These are phyloP conservation scores for Smittia aterrima DNA, from an alignment of 2,888 invertebrate genomes.

Conservation along the genomic window DNA sequence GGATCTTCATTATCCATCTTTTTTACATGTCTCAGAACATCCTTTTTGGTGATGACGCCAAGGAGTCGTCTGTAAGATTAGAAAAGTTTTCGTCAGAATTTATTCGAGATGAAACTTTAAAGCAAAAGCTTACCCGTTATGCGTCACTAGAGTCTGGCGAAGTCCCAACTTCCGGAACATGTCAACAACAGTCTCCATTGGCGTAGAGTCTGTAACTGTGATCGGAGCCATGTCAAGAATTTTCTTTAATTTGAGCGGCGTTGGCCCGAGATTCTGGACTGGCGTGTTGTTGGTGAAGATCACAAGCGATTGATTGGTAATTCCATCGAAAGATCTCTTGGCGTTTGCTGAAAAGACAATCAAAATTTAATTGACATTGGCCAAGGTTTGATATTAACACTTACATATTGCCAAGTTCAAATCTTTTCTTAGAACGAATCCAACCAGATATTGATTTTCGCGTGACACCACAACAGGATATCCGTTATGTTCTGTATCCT, in stretches of 20 bases:
- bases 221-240: slow-evolving; percentile 99
- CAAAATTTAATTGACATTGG: too few species aligned
- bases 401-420: slow-evolving; percentile 85
- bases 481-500: slow-evolving; percentile 96
- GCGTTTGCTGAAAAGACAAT: slow-evolving; percentile 87
- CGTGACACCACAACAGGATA: slow-evolving; percentile 97
- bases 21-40: slow-evolving; percentile 93
- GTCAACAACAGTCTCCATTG: slow-evolving; percentile 99
- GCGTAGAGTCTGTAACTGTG: slow-evolving; percentile 98
- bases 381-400: too few species aligned
- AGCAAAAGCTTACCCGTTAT: slow-evolving; percentile 90
- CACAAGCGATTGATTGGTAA: slow-evolving; percentile 81
- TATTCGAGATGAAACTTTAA: too few species aligned
- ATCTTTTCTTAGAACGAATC: slow-evolving; percentile 91
- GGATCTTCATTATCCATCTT: slow-evolving; percentile 97
- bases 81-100: too few species aligned
- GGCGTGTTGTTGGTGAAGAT: slow-evolving; percentile 67
- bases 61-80: slow-evolving; percentile 73
- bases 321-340: slow-evolving; percentile 80
- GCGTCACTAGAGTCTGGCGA: slow-evolving; percentile 94
- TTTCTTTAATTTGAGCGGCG: slow-evolving; percentile 66
- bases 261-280: slow-evolving; percentile 61
- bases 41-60: slow-evolving; percentile 99
- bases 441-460: slow-evolving; percentile 96
- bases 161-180: slow-evolving; percentile 99